Conservation (phyloP, 2,113 vertebrate genomes). For the Channa argus region DNA sequence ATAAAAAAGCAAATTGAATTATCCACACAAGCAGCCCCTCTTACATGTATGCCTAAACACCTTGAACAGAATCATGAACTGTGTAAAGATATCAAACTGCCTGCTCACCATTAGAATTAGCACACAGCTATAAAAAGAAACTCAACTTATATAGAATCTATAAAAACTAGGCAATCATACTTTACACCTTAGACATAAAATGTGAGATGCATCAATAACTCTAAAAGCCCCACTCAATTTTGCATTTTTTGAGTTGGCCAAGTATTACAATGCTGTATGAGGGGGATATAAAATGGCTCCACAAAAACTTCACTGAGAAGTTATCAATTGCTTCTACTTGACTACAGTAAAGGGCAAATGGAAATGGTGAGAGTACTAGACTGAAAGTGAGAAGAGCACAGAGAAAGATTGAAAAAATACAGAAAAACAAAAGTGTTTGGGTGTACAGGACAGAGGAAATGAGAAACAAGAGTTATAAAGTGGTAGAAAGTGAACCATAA, state of each 20-base stretch:
- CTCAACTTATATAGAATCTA: constrained; percentile 31
- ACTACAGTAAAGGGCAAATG: constrained; percentile 42
- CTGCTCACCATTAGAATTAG: constrained; percentile 10
- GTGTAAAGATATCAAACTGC: constrained; percentile 29
- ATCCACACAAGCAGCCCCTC: not conserved
- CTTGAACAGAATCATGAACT: not conserved
- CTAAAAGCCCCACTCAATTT: constrained; percentile 54
- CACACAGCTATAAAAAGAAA: constrained; percentile 41
- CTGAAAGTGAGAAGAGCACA: not conserved
- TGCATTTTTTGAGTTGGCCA: constrained; percentile 25
- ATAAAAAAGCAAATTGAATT: not conserved
- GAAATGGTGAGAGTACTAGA: constrained; percentile 25
- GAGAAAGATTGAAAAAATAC: constrained; percentile 3
- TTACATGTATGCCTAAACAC: not conserved
- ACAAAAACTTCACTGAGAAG: constrained; percentile 38
- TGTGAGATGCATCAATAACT: constrained; percentile 47
- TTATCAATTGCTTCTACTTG: constrained; percentile 24
- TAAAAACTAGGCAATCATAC: constrained; percentile 48
- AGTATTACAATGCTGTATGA: not conserved
- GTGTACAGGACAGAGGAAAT: not conserved
- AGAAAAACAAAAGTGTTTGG: constrained; percentile 3
- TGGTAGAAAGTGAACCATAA: constrained; percentile 15
- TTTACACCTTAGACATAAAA: constrained; percentile 46
- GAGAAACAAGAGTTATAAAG: not conserved
- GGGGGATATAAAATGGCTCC: constrained; percentile 20